These are phyloP conservation scores for Tachuris rubrigastra DNA, from an alignment of 2,113 vertebrate species.

Conservation along the genomic window DNA sequence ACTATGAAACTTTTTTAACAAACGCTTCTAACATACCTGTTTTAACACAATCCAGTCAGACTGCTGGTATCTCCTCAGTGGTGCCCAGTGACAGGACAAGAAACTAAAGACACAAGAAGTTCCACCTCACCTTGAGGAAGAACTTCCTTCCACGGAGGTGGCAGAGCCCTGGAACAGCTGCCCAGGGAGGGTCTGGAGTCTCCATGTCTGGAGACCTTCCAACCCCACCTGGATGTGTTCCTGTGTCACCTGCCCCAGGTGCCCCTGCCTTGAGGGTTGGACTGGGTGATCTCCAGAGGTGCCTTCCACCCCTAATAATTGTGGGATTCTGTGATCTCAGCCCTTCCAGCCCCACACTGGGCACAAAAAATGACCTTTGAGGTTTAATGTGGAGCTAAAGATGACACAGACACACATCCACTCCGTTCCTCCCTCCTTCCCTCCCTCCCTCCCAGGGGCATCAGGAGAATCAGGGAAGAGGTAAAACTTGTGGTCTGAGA, in stretches of 20 bases:
- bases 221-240: not conserved
- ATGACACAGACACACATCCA: fast-evolving
- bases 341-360: not conserved
- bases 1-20: not conserved
- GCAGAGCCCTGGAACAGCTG: not conserved
- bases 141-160: not conserved
- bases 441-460: too few relatives aligned
- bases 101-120: not conserved
- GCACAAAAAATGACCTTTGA: too few relatives aligned
- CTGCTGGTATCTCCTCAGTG: not conserved
- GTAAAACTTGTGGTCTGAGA: not conserved
- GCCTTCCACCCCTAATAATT: not conserved
- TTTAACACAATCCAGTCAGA: not conserved
- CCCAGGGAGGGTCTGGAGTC: not conserved
- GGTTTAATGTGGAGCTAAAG: not conserved
- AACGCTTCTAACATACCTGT: not conserved
- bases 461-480: not conserved
- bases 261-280: not conserved
- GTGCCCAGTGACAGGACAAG: not conserved
- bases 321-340: not conserved
- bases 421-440: too few relatives aligned
- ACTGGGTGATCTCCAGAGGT: too few relatives aligned
- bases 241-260: not conserved
- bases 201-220: not conserved
- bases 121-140: not conserved